Percentiles rank a stretch among this genome's conserved stretches.
Evolutionary conservation across 2,888 invertebrate species (phyloP).

Genomic region (Meiosimyza decipiens): DNA sequence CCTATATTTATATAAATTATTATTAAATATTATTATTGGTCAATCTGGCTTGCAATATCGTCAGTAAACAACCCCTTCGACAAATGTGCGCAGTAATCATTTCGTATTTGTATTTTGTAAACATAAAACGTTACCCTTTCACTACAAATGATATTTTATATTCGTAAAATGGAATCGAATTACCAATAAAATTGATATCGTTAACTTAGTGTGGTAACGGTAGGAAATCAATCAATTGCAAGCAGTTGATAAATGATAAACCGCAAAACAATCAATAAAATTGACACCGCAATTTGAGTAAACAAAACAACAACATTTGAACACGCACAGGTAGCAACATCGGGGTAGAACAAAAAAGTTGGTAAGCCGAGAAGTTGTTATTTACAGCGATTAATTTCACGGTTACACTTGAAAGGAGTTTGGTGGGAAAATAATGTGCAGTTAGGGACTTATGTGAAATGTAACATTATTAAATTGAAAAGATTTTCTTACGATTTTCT

Average conservation of each 20-base stretch:
- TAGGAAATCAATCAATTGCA: constrained; percentile 35
- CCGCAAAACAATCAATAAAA: constrained; percentile 40
- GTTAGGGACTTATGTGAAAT: no score
- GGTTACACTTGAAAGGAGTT: constrained; percentile 28
- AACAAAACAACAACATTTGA: constrained; percentile 15
- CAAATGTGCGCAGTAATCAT: neutral
- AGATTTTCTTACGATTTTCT: no score
- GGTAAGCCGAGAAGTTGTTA: constrained; percentile 29
- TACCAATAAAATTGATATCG: constrained; percentile 21
- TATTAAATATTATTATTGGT: constrained; percentile 55
- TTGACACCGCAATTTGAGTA: constrained; percentile 35
- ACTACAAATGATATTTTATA: neutral
- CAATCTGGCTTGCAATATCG: constrained; percentile 16
- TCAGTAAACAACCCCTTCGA: constrained; percentile 28
- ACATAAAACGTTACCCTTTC: constrained; percentile 13
- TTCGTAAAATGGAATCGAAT: constrained; percentile 2
- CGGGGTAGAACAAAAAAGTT: neutral
- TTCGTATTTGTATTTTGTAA: constrained; percentile 14
- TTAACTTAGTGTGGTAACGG: constrained; percentile 6
- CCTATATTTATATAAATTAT: constrained; percentile 58
- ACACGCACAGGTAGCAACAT: constrained; percentile 25
- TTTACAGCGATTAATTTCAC: constrained; percentile 28
- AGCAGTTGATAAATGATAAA: constrained; percentile 28
- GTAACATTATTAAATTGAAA: no score
- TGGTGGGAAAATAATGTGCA: neutral